Evolutionary conservation across 2,888 invertebrate genomes (phyloP).

Genomic region (Drosophila kanekoi): DNA sequence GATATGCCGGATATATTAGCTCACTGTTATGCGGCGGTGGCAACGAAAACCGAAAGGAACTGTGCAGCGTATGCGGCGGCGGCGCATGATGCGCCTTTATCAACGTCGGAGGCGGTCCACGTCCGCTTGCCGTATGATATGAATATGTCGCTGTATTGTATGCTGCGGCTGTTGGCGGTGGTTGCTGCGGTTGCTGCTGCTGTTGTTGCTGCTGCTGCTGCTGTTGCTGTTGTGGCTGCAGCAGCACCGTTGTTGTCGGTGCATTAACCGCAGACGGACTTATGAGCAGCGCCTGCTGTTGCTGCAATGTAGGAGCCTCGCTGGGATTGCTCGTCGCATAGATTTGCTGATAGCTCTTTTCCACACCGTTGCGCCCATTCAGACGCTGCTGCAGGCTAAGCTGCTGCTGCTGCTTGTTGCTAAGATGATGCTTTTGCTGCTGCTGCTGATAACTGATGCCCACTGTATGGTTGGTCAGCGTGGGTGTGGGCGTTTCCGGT

Average conservation of each 20-base stretch:
- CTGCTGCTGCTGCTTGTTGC: constrained; percentile 83
- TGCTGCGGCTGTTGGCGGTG: constrained; percentile 60
- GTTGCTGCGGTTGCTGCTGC: constrained; percentile 43
- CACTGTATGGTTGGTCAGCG: constrained; percentile 63
- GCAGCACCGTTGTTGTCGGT: constrained; percentile 73
- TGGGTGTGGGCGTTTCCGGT: constrained; percentile 84
- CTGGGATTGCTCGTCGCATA: constrained; percentile 66
- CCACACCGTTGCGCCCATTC: constrained; percentile 82
- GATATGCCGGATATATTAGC: constrained; percentile 86
- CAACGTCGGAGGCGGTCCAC: constrained; percentile 75
- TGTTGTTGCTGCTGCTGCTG: constrained; percentile 60
- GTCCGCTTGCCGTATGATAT: constrained; percentile 74
- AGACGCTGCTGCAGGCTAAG: constrained; percentile 81
- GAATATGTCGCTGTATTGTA: constrained; percentile 78
- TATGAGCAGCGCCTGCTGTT: constrained; percentile 77
- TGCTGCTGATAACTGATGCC: constrained; percentile 54
- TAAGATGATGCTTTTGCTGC: constrained; percentile 77
- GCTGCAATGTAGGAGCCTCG: constrained; percentile 59
- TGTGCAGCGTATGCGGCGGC: constrained; percentile 72
- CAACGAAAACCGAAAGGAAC: constrained; percentile 83
- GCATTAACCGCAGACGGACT: constrained; percentile 80
- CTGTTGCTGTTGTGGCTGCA: constrained; percentile 74
- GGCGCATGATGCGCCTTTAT: constrained; percentile 79
- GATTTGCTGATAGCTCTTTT: constrained; percentile 70
- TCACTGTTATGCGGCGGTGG: constrained; percentile 86